Percentiles rank a stretch among this genome's conserved stretches.
Conservation (phyloP, 1,140 invertebrate species). For the Goniozus legneri region DNA sequence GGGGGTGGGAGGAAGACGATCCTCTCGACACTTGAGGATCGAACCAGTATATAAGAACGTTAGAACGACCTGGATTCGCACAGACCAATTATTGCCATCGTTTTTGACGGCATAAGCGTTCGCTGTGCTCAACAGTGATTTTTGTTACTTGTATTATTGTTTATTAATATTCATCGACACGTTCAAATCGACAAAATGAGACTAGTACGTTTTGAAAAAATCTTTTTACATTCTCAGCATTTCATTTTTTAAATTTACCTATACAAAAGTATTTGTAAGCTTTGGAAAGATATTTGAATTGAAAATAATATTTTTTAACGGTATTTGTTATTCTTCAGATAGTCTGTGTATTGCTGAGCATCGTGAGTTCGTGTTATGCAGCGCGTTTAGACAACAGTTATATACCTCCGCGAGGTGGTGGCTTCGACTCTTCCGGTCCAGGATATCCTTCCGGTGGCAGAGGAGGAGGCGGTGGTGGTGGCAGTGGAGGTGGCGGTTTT, state of each 20-base stretch:
- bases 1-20: slow-evolving; percentile 41
- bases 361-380: slow-evolving; percentile 34
- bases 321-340: too few relatives aligned
- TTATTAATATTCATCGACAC: too few relatives aligned
- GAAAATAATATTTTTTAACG: too few relatives aligned
- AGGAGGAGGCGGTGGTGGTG: slow-evolving; percentile 18
- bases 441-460: slow-evolving; percentile 20
- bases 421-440: slow-evolving; percentile 54
- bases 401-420: slow-evolving; percentile 59
- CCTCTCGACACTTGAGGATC: slow-evolving; percentile 6
- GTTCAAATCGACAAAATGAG: slow-evolving; percentile 28
- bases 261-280: too few relatives aligned
- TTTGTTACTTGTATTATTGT: too few relatives aligned
- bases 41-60: slow-evolving; percentile 32
- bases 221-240: too few relatives aligned
- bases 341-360: slow-evolving; percentile 25
- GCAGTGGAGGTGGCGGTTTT: slow-evolving; percentile 26
- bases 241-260: too few relatives aligned
- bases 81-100: slow-evolving; percentile 31
- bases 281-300: too few relatives aligned
- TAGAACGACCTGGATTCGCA: slow-evolving; percentile 21
- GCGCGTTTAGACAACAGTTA: slow-evolving; percentile 62
- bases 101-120: too few relatives aligned
- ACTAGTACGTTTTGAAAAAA: slow-evolving; percentile 32
- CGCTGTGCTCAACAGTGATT: too few relatives aligned